Conservation (phyloP, 1,140 invertebrate genomes). For the Brachionus manjavacas region DNA sequence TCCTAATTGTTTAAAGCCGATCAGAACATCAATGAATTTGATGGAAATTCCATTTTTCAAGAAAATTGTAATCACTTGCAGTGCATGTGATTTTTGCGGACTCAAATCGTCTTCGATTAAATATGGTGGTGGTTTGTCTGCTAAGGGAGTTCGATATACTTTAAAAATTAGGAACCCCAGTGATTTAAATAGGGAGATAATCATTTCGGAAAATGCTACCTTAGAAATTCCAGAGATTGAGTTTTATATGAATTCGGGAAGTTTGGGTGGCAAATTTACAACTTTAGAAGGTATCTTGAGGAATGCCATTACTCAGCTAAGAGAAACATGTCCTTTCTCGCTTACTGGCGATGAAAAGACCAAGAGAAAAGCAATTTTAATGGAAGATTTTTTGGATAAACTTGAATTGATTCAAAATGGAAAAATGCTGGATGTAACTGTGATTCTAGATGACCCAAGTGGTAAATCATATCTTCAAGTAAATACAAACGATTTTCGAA, state of each 20-base stretch:
- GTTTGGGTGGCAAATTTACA: slow-evolving; percentile 86
- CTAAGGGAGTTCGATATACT: slow-evolving; percentile 72
- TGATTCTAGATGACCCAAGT: slow-evolving; percentile 88
- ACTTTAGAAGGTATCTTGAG: slow-evolving; percentile 76
- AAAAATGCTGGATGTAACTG: slow-evolving; percentile 60
- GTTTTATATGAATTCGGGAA: slow-evolving; percentile 73
- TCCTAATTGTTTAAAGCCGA: slow-evolving; percentile 73
- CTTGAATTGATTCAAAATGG: slow-evolving; percentile 48
- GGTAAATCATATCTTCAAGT: slow-evolving; percentile 94
- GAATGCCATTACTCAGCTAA: slow-evolving; percentile 56
- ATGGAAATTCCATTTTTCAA: slow-evolving; percentile 88
- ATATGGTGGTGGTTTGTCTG: slow-evolving; percentile 81
- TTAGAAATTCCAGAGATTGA: slow-evolving; percentile 84
- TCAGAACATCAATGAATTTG: slow-evolving; percentile 91
- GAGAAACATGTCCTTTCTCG: slow-evolving; percentile 42
- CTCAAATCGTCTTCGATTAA: slow-evolving; percentile 89
- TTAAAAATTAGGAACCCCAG: slow-evolving; percentile 68
- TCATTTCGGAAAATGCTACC: slow-evolving; percentile 90
- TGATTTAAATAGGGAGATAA: slow-evolving; percentile 83
- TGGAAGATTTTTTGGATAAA: not conserved
- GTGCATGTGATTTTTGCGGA: slow-evolving; percentile 81
- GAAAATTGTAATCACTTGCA: slow-evolving; percentile 93
- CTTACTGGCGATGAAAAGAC: slow-evolving; percentile 60
- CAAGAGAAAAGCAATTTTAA: not conserved
- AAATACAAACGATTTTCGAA: slow-evolving; percentile 17